These are phyloP conservation scores for Cotesia vestalis DNA, from an alignment of 1,140 invertebrate species.

Conservation along the genomic window DNA sequence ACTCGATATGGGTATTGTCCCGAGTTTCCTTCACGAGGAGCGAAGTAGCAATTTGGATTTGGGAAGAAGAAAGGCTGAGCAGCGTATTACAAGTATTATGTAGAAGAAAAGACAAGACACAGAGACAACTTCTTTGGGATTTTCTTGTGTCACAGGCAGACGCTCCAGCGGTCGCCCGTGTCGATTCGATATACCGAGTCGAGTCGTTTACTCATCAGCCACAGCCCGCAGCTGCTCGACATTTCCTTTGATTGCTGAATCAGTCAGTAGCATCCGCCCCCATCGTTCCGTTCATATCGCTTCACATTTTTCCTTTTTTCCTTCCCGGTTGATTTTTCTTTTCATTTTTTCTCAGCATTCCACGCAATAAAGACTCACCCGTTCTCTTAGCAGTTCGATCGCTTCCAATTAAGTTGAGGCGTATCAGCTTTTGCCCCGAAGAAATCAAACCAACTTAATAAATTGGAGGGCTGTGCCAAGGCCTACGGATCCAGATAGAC, in stretches of 20 bases:
- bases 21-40: neutral
- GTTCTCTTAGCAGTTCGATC: constrained; percentile 4
- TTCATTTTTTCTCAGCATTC: constrained; percentile 9
- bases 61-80: no score
- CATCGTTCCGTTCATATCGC: constrained; percentile 19
- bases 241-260: constrained; percentile 22
- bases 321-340: constrained; percentile 1
- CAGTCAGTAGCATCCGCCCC: constrained; percentile 15
- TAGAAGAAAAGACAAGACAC: no score
- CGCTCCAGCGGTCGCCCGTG: neutral
- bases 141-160: constrained; percentile 6
- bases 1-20: neutral
- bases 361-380: constrained; percentile 15
- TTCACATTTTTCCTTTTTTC: neutral
- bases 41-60: neutral
- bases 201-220: constrained; percentile 9
- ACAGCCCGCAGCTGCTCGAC: constrained; percentile 16
- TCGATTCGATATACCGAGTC: neutral
- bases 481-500: neutral
- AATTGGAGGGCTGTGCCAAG: neutral
- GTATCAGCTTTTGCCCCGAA: constrained; percentile 8
- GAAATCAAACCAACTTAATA: neutral
- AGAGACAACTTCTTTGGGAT: neutral
- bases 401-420: constrained; percentile 3
- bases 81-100: no score